These are phyloP conservation scores for Triplophysa yarkandensis DNA, from an alignment of 2,797 vertebrate genomes.

Conservation along the genomic window DNA sequence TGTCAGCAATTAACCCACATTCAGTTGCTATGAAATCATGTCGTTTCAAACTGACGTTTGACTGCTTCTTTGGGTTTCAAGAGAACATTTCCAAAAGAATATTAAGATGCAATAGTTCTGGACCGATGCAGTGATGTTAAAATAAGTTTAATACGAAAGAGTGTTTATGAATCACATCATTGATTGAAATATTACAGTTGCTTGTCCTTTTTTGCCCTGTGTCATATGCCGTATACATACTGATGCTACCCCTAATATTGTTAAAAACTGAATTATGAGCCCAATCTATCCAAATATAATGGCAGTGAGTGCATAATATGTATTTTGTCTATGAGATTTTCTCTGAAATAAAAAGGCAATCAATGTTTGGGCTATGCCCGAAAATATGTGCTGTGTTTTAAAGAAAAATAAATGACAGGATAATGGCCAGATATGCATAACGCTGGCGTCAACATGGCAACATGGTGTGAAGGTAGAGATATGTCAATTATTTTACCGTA, in stretches of 20 bases:
- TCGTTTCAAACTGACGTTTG: conserved; percentile 46
- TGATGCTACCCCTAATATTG: not conserved
- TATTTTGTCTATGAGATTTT: too few relatives aligned
- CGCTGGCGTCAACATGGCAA: too few relatives aligned
- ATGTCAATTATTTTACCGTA: too few relatives aligned
- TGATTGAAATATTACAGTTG: not conserved
- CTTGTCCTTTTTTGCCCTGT: not conserved
- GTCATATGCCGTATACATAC: not conserved
- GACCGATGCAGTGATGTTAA: not conserved
- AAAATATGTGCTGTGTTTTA: too few relatives aligned
- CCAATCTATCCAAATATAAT: not conserved
- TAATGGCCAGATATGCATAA: too few relatives aligned
- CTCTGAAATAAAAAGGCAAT: too few relatives aligned
- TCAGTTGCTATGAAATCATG: conserved; percentile 54
- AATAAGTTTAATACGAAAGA: conserved; percentile 5
- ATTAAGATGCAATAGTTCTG: not conserved
- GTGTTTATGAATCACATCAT: not conserved
- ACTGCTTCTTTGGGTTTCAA: conserved; percentile 15
- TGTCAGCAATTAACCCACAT: conserved; percentile 65
- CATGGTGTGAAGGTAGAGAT: too few relatives aligned
- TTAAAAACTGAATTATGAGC: not conserved
- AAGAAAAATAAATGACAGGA: too few relatives aligned
- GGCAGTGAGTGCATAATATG: too few relatives aligned
- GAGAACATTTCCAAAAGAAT: conserved; percentile 1
- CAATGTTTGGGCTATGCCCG: too few relatives aligned